These are phyloP conservation scores for Lycophotia porphyrea DNA, from an alignment of 2,888 invertebrate species.

Conservation along the genomic window DNA sequence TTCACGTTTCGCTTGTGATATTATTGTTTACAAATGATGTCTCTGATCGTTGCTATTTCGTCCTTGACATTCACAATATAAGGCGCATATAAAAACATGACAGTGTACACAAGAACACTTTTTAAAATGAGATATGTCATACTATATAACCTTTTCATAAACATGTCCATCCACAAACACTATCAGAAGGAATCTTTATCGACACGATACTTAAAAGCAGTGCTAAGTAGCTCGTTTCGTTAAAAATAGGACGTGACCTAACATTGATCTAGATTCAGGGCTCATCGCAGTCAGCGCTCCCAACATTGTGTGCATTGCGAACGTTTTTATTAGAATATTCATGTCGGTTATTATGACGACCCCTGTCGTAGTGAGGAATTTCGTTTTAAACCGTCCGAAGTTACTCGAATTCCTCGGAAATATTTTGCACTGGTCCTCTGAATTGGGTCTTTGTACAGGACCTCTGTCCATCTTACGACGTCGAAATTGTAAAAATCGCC, in stretches of 20 bases:
- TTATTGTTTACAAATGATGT: constrained; percentile 39
- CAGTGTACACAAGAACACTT: background rate
- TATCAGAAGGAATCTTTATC: constrained; percentile 37
- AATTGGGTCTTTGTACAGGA: background rate
- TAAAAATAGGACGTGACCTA: constrained; percentile 77
- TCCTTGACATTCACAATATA: constrained; percentile 38
- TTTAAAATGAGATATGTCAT: background rate
- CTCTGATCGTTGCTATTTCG: constrained; percentile 6
- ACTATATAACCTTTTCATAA: background rate
- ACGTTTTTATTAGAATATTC: constrained; percentile 52
- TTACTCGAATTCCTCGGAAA: constrained; percentile 23
- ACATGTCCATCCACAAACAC: background rate
- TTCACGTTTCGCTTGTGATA: constrained; percentile 20
- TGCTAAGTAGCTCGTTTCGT: constrained; percentile 65
- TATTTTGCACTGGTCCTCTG: background rate
- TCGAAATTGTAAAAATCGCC: too few relatives aligned
- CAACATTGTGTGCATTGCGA: constrained; percentile 64
- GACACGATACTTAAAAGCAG: constrained; percentile 55
- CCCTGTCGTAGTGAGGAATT: constrained; percentile 34
- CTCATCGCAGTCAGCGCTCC: constrained; percentile 63
- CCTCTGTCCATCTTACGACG: background rate
- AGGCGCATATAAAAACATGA: constrained; percentile 12
- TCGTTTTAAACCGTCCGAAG: background rate
- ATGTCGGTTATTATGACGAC: constrained; percentile 40
- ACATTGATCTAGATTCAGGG: constrained; percentile 76